Percentiles rank a stretch among this genome's conserved stretches.
Conservation (phyloP, 2,797 vertebrate species). For the Falco columbarius region DNA sequence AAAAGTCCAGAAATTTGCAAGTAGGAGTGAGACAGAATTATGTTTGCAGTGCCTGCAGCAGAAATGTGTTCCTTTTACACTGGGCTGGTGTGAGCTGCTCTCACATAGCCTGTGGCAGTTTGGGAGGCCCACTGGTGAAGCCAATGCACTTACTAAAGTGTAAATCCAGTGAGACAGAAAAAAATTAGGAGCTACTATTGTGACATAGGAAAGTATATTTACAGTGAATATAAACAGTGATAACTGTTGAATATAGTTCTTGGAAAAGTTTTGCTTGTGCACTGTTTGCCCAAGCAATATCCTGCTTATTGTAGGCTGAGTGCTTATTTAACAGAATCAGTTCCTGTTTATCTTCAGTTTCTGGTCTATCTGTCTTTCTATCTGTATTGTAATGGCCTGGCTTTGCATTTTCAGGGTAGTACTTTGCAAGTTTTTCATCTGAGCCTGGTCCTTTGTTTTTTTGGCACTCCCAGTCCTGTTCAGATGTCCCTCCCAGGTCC, state of each 20-base stretch:
- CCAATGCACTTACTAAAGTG: not conserved
- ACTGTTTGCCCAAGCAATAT: conserved; percentile 4
- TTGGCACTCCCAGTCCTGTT: not conserved
- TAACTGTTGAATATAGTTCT: not conserved
- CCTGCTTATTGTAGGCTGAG: not conserved
- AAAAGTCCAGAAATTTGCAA: not conserved
- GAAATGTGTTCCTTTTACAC: not conserved
- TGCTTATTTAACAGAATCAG: conserved; percentile 29
- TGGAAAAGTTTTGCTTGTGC: not conserved
- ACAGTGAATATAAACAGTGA: conserved; percentile 11
- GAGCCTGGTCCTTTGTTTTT: not conserved
- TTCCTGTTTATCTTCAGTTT: conserved; percentile 47
- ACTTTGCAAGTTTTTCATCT: not conserved
- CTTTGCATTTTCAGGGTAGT: not conserved
- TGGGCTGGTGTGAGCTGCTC: not conserved
- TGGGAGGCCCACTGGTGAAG: not conserved
- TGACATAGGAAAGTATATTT: conserved; percentile 42
- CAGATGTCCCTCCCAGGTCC: not conserved
- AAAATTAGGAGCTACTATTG: conserved; percentile 19
- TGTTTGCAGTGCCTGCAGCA: not conserved
- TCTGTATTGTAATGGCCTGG: not conserved
- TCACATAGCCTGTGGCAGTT: not conserved
- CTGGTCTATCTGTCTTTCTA: not conserved
- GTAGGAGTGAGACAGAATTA: not conserved
- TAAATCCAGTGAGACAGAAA: not conserved